Conservation (phyloP, 2,888 invertebrate genomes). For the Orthosia gracilis region DNA sequence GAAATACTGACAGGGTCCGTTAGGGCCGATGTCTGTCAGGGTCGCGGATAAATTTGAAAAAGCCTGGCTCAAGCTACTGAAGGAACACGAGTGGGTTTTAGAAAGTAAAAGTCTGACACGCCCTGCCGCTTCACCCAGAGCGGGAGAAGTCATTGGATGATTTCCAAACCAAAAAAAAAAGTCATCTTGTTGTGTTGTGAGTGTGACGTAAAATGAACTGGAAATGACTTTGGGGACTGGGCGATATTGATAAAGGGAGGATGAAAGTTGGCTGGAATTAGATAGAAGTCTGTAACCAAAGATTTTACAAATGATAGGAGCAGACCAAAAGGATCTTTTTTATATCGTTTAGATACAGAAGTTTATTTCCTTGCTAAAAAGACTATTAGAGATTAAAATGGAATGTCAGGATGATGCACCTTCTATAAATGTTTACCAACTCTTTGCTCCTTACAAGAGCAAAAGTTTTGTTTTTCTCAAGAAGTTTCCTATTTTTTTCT, state of each 20-base stretch:
- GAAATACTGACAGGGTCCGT: too few relatives aligned
- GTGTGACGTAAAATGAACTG: constrained; percentile 19
- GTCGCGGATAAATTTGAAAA: too few relatives aligned
- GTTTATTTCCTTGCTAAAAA: background rate
- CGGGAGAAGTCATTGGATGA: too few relatives aligned
- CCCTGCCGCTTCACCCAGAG: too few relatives aligned
- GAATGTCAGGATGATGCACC: background rate
- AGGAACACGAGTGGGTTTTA: too few relatives aligned
- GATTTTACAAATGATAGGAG: background rate
- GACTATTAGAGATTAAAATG: background rate
- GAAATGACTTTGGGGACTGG: background rate
- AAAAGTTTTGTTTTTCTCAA: background rate
- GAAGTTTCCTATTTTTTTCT: background rate
- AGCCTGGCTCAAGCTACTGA: too few relatives aligned
- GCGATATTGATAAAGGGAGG: background rate
- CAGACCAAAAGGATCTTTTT: background rate
- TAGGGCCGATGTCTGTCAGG: too few relatives aligned
- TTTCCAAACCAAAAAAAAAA: too few relatives aligned
- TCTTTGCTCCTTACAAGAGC: background rate
- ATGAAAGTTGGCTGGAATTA: background rate
- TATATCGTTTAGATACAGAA: too few relatives aligned
- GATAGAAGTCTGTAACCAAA: background rate
- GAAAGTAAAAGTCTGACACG: too few relatives aligned
- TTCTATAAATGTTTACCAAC: background rate
- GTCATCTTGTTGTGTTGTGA: too few relatives aligned